Evolutionary conservation across 2,797 vertebrate species (phyloP).

Genomic region (Acanthopagrus latus): DNA sequence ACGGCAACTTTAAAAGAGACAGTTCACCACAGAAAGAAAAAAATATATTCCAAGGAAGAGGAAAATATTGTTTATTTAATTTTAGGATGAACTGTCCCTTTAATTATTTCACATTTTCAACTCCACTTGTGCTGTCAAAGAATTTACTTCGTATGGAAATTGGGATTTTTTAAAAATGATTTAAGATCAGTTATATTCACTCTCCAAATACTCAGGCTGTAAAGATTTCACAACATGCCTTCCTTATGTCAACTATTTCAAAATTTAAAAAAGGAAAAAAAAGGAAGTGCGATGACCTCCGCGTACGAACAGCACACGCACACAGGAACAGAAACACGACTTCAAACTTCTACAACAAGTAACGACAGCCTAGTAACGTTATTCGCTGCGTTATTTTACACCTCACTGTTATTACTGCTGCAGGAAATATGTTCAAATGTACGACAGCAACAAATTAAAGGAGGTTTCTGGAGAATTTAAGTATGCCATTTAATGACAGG

Average conservation of each 20-base stretch:
- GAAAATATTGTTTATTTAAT: too few species aligned
- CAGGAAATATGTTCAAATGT: neutral
- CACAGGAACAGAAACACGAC: slow-evolving; percentile 17
- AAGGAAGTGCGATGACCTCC: slow-evolving; percentile 51
- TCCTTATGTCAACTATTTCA: slow-evolving; percentile 22
- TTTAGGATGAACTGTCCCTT: too few species aligned
- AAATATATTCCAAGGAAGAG: too few species aligned
- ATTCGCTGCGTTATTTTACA: slow-evolving; percentile 14
- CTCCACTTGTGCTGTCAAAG: neutral
- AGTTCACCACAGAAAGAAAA: too few species aligned
- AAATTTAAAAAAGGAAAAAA: slow-evolving; percentile 33
- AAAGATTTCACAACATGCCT: slow-evolving; percentile 49
- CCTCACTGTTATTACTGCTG: neutral
- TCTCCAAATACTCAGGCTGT: neutral
- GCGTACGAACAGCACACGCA: neutral
- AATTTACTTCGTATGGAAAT: neutral
- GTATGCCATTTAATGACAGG: slow-evolving; percentile 2
- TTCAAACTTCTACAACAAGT: neutral
- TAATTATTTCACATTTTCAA: neutral
- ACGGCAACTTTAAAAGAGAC: neutral
- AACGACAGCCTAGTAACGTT: neutral
- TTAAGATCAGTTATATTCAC: neutral
- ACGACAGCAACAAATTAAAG: slow-evolving; percentile 10
- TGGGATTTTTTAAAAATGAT: too few species aligned
- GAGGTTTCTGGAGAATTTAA: slow-evolving; percentile 25